A percentile compares a stretch with the other conserved stretches of the same genome.
Conservation (phyloP, 2,113 vertebrate species). For the Indri indri region DNA sequence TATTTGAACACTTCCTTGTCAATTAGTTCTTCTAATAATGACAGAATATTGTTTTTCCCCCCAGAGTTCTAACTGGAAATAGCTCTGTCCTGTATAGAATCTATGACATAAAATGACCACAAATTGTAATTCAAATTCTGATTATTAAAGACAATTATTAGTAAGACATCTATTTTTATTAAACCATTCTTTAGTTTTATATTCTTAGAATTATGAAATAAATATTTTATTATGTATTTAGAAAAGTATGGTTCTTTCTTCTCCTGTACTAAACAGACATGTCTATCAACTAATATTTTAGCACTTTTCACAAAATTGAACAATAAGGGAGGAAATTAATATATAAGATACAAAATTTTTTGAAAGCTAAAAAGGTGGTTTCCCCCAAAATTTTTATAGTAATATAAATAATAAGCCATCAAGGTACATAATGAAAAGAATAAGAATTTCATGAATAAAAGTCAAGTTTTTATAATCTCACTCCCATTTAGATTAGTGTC, state of each 20-base stretch:
- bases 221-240: slow-evolving; percentile 6
- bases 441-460: not conserved
- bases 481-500: not conserved
- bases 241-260: not conserved
- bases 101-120: not conserved
- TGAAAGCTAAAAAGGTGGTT: not conserved
- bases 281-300: not conserved
- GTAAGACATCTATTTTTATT: not conserved
- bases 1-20: not conserved
- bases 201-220: not conserved
- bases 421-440: not conserved
- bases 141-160: not conserved
- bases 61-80: not conserved
- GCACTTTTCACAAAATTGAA: not conserved
- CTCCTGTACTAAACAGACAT: not conserved
- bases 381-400: not conserved
- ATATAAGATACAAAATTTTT: not conserved
- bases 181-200: not conserved
- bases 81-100: not conserved
- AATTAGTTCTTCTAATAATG: slow-evolving; percentile 12
- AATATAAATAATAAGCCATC: not conserved
- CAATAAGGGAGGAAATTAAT: not conserved
- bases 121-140: slow-evolving; percentile 3
- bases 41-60: not conserved
- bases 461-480: not conserved